Evolutionary conservation across 2,113 vertebrate genomes (phyloP).

Genomic region (Rhinopomastus cyanomelas): DNA sequence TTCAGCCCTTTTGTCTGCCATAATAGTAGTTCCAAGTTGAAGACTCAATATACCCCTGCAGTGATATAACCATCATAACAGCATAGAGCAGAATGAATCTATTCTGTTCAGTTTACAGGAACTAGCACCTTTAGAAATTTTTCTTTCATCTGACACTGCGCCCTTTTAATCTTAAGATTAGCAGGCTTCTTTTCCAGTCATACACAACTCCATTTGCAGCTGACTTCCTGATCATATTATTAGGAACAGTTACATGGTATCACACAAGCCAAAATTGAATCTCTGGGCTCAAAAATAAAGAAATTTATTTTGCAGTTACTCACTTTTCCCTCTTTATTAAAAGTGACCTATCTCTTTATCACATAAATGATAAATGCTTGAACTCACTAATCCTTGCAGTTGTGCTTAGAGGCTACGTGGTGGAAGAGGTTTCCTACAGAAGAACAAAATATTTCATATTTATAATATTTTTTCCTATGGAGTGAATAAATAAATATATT

Average conservation of each 20-base stretch:
- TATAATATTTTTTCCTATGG: not conserved
- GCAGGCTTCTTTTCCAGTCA: not conserved
- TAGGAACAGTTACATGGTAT: not conserved
- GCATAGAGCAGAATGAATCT: not conserved
- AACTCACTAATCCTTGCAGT: not conserved
- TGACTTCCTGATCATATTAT: not conserved
- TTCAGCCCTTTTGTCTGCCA: not conserved
- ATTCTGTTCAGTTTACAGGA: not conserved
- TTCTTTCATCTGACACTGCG: not conserved
- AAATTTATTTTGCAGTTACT: not conserved
- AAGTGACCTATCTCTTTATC: not conserved
- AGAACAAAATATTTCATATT: not conserved
- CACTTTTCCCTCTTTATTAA: not conserved
- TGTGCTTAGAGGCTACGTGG: constrained; percentile 35
- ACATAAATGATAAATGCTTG: not conserved
- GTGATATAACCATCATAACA: not conserved
- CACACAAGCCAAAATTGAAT: not conserved
- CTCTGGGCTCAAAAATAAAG: not conserved
- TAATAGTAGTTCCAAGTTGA: not conserved
- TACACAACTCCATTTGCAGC: not conserved
- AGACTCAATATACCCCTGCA: not conserved
- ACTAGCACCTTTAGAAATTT: not conserved
- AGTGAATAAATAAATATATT: not conserved
- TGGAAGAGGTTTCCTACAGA: not conserved
- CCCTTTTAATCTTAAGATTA: not conserved